Evolutionary conservation across 1,140 invertebrate species (phyloP), one percentile per base, ranked within the genome.

Genomic region (Subanguina moxae): DNA sequence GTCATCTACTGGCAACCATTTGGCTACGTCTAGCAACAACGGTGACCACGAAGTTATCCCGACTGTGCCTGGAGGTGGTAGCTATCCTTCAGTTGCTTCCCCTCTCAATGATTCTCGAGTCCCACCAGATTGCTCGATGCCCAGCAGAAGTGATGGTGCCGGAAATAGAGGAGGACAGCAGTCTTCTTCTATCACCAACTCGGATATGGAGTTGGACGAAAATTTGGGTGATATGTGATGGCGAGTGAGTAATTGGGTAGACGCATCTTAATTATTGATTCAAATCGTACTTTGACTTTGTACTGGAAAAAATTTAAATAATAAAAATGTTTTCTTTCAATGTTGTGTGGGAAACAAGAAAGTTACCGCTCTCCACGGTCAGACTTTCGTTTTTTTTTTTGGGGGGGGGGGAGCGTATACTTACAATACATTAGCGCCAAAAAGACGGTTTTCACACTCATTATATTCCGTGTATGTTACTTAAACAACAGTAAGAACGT

Each of bases 171-270:
- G 23, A 21, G 48, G 48, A 52, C 48, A 52, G 15, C 48, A 19
- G 8, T 21, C n/a, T 52, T 19, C 48, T 25, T 52, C 48, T 5
- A 38, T 38, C 11, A 38, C 32, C 3, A 38, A 38, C 32, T 38
- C 32, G 32, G 48, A 52, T 52, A 52, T 52, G 48, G 48, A 52
- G 23, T 52, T 52, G 15, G 48, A 52, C 23, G 48, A 52, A 25
- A 52, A 52, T 25, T 21, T 52, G n/a, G 48, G 48, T 52, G 48
- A 52, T 15, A 52, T 52, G 3, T 52, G 23, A 52, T 11, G 3
- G 32, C 11, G 32, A 38, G 11, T 38, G 3, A 3, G 23, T 45
- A 52, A 52, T 7, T 52, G n/a, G 15, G 23, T 15, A 7, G 3
- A 7, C 8, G 23, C 48, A 7, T 21, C 48, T 52, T 52, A 21